Conservation (phyloP, 2,113 vertebrate species). For the Xenopus tropicalis region DNA sequence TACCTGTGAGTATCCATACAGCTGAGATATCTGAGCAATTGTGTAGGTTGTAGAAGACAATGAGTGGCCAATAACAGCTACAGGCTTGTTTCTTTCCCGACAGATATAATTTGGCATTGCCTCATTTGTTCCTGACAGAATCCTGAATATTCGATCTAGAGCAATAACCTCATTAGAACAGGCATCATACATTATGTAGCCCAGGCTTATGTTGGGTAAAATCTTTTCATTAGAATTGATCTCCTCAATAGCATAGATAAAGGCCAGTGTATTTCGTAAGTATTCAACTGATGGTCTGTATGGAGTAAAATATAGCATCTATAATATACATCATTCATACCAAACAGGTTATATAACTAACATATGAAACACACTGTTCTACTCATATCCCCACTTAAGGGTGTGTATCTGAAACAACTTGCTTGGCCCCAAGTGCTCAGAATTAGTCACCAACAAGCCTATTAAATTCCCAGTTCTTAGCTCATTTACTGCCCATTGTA, state of each 20-base stretch:
- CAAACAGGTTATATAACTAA: too few species aligned
- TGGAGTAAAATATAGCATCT: too few species aligned
- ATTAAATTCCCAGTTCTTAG: too few species aligned
- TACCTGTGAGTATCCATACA: constrained; percentile 7
- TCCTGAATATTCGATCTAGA: background rate
- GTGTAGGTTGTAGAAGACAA: background rate
- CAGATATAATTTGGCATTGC: too few species aligned
- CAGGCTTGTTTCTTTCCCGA: too few species aligned
- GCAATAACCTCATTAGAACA: background rate
- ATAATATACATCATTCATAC: too few species aligned
- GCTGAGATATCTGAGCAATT: background rate
- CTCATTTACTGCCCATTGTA: too few species aligned
- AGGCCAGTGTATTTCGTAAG: background rate
- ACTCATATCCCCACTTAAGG: too few species aligned
- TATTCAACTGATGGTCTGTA: background rate
- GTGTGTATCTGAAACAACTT: too few species aligned
- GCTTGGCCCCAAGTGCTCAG: too few species aligned
- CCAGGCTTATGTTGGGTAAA: constrained; percentile 6
- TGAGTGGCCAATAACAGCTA: background rate
- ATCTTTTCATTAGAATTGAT: background rate
- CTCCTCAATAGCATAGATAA: constrained; percentile 7
- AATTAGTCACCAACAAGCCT: too few species aligned
- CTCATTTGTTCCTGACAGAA: background rate
- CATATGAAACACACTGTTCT: too few species aligned
- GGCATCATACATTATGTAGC: background rate